Evolutionary conservation across 2,113 vertebrate species (phyloP).

Genomic region (Uropsilus gracilis): DNA sequence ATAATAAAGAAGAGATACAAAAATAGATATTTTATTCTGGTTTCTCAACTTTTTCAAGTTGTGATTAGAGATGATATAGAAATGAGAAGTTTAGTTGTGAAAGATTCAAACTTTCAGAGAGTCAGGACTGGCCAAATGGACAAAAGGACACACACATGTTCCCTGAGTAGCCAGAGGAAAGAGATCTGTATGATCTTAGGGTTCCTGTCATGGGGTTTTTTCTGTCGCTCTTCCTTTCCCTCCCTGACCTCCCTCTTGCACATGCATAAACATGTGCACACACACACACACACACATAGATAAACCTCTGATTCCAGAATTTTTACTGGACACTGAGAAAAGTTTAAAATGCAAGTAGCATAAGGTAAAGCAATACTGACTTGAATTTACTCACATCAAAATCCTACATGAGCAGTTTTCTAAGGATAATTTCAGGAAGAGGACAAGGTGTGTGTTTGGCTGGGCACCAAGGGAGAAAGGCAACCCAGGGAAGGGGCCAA

Average conservation of each 20-base stretch:
- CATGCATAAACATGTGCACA: neutral
- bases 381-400: neutral
- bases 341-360: neutral
- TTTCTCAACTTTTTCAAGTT: neutral
- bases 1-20: neutral
- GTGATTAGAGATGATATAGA: neutral
- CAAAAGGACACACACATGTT: fast-evolving
- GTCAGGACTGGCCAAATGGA: neutral
- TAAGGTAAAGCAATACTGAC: neutral
- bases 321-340: neutral
- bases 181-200: neutral
- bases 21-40: neutral
- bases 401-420: neutral
- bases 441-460: neutral
- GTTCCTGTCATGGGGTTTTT: neutral
- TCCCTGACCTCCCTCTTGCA: too few relatives aligned
- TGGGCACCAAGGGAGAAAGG: neutral
- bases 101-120: neutral
- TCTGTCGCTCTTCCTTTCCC: neutral
- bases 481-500: neutral
- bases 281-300: neutral
- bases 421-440: neutral
- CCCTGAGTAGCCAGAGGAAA: neutral
- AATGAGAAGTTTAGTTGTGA: neutral
- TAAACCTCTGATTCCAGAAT: neutral